These are phyloP conservation scores for Pteria penguin DNA, from an alignment of 2,888 invertebrate genomes.

Conservation along the genomic window DNA sequence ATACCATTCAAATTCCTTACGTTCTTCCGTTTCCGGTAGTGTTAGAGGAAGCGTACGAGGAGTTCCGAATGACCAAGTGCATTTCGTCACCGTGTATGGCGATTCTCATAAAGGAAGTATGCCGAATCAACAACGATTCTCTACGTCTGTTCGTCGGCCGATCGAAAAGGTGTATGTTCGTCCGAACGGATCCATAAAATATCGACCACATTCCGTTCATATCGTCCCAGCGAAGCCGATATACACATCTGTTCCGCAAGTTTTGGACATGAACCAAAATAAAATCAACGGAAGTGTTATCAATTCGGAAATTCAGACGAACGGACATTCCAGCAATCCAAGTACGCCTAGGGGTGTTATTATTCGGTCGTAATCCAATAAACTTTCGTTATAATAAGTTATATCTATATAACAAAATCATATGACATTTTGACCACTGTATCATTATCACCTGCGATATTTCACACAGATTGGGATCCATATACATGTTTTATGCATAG, in stretches of 20 bases:
- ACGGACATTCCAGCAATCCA: not conserved
- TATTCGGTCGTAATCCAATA: not conserved
- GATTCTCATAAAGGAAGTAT: not conserved
- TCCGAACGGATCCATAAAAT: slow-evolving; percentile 11
- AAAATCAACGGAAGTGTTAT: slow-evolving; percentile 12
- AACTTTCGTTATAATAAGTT: too few relatives aligned
- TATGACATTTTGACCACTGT: too few relatives aligned
- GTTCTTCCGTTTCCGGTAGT: slow-evolving; percentile 25
- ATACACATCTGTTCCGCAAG: slow-evolving; percentile 7
- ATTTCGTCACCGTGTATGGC: not conserved
- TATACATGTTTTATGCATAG: too few relatives aligned
- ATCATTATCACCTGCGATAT: too few relatives aligned
- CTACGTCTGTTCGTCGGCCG: slow-evolving; percentile 32
- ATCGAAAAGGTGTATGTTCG: slow-evolving; percentile 39
- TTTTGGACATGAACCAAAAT: slow-evolving; percentile 25
- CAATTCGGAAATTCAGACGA: not conserved
- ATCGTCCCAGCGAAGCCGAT: not conserved
- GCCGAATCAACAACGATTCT: not conserved
- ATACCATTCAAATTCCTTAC: slow-evolving; percentile 16
- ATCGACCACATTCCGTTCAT: slow-evolving; percentile 16
- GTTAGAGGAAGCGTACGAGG: slow-evolving; percentile 24
- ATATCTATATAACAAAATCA: too few relatives aligned
- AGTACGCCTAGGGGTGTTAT: not conserved
- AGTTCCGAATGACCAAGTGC: slow-evolving; percentile 16
- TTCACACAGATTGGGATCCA: too few relatives aligned